These are phyloP conservation scores for Sebastes trivittatus DNA, from an alignment of 2,797 vertebrate species.

Conservation along the genomic window DNA sequence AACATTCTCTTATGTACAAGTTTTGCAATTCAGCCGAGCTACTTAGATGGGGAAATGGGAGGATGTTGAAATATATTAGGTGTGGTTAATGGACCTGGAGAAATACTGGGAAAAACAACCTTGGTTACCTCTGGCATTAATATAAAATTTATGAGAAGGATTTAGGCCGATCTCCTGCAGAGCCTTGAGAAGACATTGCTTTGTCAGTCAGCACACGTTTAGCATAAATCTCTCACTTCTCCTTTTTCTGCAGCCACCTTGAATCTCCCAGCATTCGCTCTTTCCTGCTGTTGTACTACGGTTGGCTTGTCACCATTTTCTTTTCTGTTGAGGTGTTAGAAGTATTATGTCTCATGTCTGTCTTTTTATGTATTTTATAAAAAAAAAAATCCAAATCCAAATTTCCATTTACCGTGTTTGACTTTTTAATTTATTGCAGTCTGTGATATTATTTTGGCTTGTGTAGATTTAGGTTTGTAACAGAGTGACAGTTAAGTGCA, in stretches of 20 bases:
- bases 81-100: conserved; percentile 75
- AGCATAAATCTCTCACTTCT: conserved; percentile 76
- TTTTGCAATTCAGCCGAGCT: conserved; percentile 63
- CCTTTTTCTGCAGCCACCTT: conserved; percentile 65
- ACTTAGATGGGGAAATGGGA: conserved; percentile 60
- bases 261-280: conserved; percentile 64
- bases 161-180: conserved; percentile 76
- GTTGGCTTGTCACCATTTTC: conserved; percentile 31
- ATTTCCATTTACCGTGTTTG: background rate
- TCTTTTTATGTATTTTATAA: background rate
- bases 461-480: background rate
- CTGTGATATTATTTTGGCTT: background rate
- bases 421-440: background rate
- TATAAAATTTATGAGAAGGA: conserved; percentile 82
- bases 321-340: background rate
- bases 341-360: background rate
- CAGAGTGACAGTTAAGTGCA: background rate
- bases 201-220: conserved; percentile 82
- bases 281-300: conserved; percentile 19
- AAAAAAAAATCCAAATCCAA: background rate
- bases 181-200: conserved; percentile 76
- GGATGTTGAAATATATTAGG: conserved; percentile 69
- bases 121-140: conserved; percentile 81
- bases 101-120: conserved; percentile 77
- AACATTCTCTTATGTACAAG: conserved; percentile 66